phyloP scores from a whole-genome alignment of 2,113 vertebrate species.

The Ceyx cyanopectus region DNA sequence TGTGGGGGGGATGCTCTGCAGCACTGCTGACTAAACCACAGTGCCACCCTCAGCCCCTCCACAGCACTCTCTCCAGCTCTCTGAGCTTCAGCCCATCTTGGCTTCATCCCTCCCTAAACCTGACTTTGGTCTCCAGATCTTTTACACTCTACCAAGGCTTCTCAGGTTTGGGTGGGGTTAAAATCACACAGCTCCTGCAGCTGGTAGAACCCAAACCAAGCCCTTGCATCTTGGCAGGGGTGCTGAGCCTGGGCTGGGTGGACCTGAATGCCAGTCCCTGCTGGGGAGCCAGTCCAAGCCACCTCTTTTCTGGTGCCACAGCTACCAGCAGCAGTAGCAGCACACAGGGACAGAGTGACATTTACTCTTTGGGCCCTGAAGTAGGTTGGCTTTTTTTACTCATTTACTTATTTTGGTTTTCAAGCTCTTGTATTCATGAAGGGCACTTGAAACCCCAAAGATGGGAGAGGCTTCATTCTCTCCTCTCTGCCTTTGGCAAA shows the following conservation, averaged over 20 bases:
- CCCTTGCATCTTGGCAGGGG: background rate
- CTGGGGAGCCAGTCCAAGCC: fast-evolving
- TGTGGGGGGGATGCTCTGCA: background rate
- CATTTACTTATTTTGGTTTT: too few species aligned
- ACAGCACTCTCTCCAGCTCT: background rate
- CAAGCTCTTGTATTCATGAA: too few species aligned
- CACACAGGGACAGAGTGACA: background rate
- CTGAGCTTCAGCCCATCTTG: background rate
- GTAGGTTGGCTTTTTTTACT: too few species aligned
- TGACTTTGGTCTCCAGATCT: background rate
- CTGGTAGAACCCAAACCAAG: background rate
- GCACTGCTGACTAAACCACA: background rate
- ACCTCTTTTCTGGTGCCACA: background rate
- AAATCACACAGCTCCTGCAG: too few species aligned
- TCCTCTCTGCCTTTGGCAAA: too few species aligned
- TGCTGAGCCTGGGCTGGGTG: background rate
- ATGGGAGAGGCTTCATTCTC: too few species aligned
- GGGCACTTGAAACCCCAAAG: too few species aligned
- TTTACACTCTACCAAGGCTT: background rate
- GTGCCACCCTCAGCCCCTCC: fast-evolving
- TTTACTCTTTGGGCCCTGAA: background rate
- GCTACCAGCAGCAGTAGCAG: background rate
- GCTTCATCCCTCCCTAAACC: background rate
- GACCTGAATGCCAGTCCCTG: background rate
- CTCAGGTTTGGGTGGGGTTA: background rate